These are phyloP conservation scores for Gastracanthus pulcherrimus DNA, from an alignment of 2,888 invertebrate genomes.

Conservation along the genomic window DNA sequence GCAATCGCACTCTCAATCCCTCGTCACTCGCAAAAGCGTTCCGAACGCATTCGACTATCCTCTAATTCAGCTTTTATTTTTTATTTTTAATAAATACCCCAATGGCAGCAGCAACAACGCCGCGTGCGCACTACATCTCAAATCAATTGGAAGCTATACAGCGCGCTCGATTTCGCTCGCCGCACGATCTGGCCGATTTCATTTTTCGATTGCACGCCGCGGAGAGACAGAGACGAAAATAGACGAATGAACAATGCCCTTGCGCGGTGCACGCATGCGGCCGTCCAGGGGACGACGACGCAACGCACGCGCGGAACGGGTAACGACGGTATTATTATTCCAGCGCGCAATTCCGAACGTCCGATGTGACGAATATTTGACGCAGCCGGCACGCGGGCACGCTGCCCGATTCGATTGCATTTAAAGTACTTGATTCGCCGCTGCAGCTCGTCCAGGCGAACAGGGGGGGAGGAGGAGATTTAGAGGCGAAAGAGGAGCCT, in stretches of 20 bases:
- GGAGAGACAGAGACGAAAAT: not conserved
- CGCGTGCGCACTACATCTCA: not conserved
- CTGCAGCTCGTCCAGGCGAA: not conserved
- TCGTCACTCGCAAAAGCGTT: no score
- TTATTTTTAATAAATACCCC: no score
- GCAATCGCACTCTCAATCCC: no score
- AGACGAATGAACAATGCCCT: constrained; percentile 30
- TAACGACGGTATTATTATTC: constrained; percentile 69
- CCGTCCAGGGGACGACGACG: no score
- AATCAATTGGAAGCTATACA: constrained; percentile 3
- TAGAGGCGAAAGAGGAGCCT: not conserved
- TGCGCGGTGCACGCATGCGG: not conserved
- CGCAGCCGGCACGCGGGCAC: constrained; percentile 50
- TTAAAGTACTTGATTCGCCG: constrained; percentile 69
- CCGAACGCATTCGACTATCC: no score
- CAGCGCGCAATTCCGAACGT: constrained; percentile 62
- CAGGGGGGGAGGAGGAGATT: not conserved
- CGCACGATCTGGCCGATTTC: constrained; percentile 2
- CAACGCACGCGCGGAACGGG: not conserved
- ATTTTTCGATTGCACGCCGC: not conserved
- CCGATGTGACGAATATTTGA: constrained; percentile 66
- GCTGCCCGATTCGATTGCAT: constrained; percentile 66
- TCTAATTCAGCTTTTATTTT: no score
- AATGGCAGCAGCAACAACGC: not conserved
- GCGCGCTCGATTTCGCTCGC: no score